A percentile compares a stretch with the other conserved stretches of the same genome.
Evolutionary conservation across 2,888 invertebrate species (phyloP).

Genomic region (Acanthoscelides obtectus): DNA sequence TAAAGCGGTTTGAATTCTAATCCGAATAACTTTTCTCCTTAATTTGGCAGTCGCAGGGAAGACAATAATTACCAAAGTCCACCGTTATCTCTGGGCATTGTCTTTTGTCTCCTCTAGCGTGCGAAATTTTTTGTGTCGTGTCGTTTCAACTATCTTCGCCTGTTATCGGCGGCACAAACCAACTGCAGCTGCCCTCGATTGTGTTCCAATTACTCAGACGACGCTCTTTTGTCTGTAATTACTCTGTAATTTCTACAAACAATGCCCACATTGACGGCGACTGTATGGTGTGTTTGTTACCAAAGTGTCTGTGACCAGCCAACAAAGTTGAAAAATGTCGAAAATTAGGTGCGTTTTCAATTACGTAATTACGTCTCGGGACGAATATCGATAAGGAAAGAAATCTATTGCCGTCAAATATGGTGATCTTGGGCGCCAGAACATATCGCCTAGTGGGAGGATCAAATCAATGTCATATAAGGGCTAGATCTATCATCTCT

Average conservation of each 20-base stretch:
- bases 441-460: too few relatives aligned
- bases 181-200: neutral
- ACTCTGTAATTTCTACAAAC: neutral
- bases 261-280: neutral
- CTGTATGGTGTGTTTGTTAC: neutral
- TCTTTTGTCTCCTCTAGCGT: neutral
- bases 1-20: too few relatives aligned
- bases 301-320: neutral
- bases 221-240: neutral
- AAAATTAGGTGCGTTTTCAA: too few relatives aligned
- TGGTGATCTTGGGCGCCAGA: too few relatives aligned
- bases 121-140: neutral
- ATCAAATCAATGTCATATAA: too few relatives aligned
- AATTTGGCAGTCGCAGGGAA: neutral
- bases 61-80: neutral
- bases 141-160: neutral
- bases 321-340: too few relatives aligned
- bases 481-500: too few relatives aligned
- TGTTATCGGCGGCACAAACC: neutral
- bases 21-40: too few relatives aligned
- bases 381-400: too few relatives aligned
- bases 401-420: too few relatives aligned
- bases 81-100: neutral
- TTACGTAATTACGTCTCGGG: too few relatives aligned
- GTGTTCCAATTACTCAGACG: neutral